Percentiles rank a stretch among this genome's conserved stretches.
phyloP scores from a whole-genome alignment of 2,888 invertebrate genomes.

The Apoda limacodes region DNA sequence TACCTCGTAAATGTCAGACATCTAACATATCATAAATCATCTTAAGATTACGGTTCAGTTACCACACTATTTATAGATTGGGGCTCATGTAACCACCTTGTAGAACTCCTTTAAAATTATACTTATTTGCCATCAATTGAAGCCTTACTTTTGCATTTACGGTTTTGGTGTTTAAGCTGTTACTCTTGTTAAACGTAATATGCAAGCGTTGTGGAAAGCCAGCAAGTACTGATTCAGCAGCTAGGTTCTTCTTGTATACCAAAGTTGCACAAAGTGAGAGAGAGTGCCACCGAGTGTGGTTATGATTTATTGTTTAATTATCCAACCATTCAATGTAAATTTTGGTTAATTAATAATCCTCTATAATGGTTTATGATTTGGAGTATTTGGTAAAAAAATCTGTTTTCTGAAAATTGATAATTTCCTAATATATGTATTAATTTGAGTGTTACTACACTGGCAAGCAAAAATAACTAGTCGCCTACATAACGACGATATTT shows the following conservation, averaged over 20 bases:
- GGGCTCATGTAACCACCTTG: constrained; percentile 29
- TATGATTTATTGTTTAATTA: constrained; percentile 65
- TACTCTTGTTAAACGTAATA: constrained; percentile 27
- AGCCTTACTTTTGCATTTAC: neutral
- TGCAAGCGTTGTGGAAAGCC: constrained; percentile 50
- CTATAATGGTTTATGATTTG: too few relatives aligned
- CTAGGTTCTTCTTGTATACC: constrained; percentile 45
- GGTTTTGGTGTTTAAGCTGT: constrained; percentile 10
- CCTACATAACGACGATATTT: too few relatives aligned
- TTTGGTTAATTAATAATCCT: constrained; percentile 37
- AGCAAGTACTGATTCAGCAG: constrained; percentile 57
- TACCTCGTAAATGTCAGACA: constrained; percentile 65
- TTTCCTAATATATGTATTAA: too few relatives aligned
- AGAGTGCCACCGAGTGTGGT: constrained; percentile 27
- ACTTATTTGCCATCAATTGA: constrained; percentile 12
- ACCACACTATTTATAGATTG: constrained; percentile 37
- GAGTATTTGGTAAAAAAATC: too few relatives aligned
- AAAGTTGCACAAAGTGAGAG: constrained; percentile 39
- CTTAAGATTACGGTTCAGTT: constrained; percentile 61
- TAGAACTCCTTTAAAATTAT: constrained; percentile 18
- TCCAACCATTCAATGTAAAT: constrained; percentile 37
- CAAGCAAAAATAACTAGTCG: too few relatives aligned
- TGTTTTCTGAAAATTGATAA: too few relatives aligned
- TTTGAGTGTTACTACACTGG: too few relatives aligned
- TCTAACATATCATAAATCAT: constrained; percentile 66